Evolutionary conservation across 2,797 vertebrate species (phyloP).

Genomic region (Triplophysa yarkandensis): DNA sequence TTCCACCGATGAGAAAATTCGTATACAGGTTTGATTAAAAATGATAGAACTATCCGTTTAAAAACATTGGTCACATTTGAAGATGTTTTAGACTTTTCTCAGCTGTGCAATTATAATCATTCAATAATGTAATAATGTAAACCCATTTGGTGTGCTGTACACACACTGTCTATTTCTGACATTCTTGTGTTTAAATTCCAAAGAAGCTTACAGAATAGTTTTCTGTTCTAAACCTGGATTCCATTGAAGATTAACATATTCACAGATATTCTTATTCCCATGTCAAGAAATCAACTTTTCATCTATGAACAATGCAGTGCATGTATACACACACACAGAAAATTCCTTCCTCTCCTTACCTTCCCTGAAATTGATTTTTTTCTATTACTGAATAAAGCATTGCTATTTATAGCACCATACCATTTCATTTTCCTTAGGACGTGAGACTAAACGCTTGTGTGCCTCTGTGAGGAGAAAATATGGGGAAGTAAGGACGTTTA

Average conservation of each 20-base stretch:
- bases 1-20: too few species aligned
- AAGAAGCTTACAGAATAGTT: background rate
- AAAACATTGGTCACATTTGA: too few species aligned
- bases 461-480: conserved; percentile 33
- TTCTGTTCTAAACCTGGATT: conserved; percentile 27
- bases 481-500: conserved; percentile 4
- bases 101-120: background rate
- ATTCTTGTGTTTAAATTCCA: conserved; percentile 1
- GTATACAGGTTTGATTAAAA: too few species aligned
- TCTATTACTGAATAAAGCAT: conserved; percentile 13
- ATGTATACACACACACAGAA: conserved; percentile 23
- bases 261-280: conserved; percentile 22
- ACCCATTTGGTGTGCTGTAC: too few species aligned
- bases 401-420: conserved; percentile 39
- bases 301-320: conserved; percentile 14
- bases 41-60: too few species aligned
- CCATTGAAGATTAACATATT: conserved; percentile 25
- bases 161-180: background rate
- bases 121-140: background rate
- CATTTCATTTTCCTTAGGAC: conserved; percentile 19
- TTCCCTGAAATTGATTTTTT: conserved; percentile 18
- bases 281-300: conserved; percentile 12
- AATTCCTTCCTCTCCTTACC: conserved; percentile 1
- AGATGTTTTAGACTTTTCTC: background rate
- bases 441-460: conserved; percentile 31